Evolutionary conservation across 2,888 invertebrate species (phyloP), one percentile per base, ranked within the genome.

Genomic region (Lasioglossum villosulum): DNA sequence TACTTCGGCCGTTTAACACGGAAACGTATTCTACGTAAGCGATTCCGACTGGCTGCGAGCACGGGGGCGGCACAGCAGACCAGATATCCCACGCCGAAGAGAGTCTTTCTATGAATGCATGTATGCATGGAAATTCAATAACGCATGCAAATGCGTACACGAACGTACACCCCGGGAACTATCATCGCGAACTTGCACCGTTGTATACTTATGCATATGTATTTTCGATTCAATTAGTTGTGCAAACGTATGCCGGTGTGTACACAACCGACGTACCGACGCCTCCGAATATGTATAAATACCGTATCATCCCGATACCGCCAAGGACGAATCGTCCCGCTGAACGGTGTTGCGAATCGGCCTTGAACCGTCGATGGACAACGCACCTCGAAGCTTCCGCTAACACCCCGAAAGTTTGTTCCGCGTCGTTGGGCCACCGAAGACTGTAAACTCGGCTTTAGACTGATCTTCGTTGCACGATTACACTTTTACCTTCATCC

Each of bases 1-100:
- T 93, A 94, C 92, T 48, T 93, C 91, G 91, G 87, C 92, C 89
- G 92, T 92, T 90, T 88, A 92, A 92, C 93, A 92, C 92, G 93
- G 91, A 92, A 93, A 90, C 89, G 89, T 86, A 86, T 83, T 87
- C 83, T 86, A 86, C 87, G 87, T 87, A 86, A 87, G 82, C 82
- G 86, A 86, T 83, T 87, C 85, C 75, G 78, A 83, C 80, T 80
- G 83, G 52, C 52, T 52, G 52, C 19, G 23, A 23, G 52, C 52
- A 52, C 23, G 52, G 52, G 8, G 52, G 52, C 52, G 52, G 52
- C 52, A 23, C 52, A 23, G 12, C 68, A 34, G 23, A 34, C 66
- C 34, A 30, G 30, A 52, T 30, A 34, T 19, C 27, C 48, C 30
- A 27, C 16, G 30, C 48, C 74, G 12, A 74, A 37, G 4, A 42